phyloP scores from a whole-genome alignment of 2,797 vertebrate genomes.

The Botia kubotai region DNA sequence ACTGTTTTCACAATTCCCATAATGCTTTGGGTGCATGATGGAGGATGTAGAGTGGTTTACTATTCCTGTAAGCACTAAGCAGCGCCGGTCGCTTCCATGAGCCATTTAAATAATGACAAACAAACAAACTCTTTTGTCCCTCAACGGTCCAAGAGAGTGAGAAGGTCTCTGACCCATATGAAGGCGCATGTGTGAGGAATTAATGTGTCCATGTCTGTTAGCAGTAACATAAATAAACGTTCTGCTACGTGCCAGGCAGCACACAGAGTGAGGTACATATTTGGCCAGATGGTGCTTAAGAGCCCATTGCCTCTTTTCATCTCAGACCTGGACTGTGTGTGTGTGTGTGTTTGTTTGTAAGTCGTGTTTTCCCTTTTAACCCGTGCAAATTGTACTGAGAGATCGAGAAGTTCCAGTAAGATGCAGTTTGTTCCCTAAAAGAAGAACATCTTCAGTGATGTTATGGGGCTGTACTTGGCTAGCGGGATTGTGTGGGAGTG shows the following conservation, averaged over 20 bases:
- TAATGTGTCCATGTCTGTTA: slow-evolving; percentile 35
- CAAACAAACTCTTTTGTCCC: slow-evolving; percentile 25
- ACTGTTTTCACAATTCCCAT: neutral
- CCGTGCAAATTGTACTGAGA: neutral
- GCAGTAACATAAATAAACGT: slow-evolving; percentile 36
- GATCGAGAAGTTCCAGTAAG: slow-evolving; percentile 59
- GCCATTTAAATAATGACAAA: slow-evolving; percentile 33
- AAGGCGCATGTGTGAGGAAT: slow-evolving; percentile 46
- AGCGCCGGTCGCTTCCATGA: neutral
- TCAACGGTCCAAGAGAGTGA: slow-evolving; percentile 10
- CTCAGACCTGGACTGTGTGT: slow-evolving; percentile 21
- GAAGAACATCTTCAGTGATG: neutral
- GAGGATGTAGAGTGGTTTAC: neutral
- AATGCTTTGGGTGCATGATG: neutral
- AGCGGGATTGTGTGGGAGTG: too few relatives aligned
- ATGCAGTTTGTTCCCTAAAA: slow-evolving; percentile 57
- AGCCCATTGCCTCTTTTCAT: slow-evolving; percentile 53
- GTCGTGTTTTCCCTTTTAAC: neutral
- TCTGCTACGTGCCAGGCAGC: slow-evolving; percentile 62
- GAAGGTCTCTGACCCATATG: slow-evolving; percentile 20
- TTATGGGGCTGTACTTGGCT: too few relatives aligned
- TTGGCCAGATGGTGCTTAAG: slow-evolving; percentile 59
- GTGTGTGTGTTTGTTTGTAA: slow-evolving; percentile 38
- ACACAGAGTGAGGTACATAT: slow-evolving; percentile 57
- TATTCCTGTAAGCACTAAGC: slow-evolving; percentile 19